phyloP scores from a whole-genome alignment of 2,797 vertebrate species.

The Notamacropus eugenii region DNA sequence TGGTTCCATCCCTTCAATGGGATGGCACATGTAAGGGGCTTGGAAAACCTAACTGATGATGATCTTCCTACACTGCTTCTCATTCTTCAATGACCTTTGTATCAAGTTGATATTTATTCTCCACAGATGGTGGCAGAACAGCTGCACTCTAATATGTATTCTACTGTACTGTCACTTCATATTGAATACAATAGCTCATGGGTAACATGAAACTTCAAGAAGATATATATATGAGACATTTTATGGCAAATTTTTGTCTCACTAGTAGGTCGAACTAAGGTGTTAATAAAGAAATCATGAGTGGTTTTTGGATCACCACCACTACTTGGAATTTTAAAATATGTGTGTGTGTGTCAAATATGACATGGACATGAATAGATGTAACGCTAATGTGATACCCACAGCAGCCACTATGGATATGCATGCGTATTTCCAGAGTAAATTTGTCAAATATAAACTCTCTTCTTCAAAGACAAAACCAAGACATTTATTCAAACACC shows the following conservation, averaged over 20 bases:
- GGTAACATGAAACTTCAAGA: not conserved
- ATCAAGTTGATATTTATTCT: not conserved
- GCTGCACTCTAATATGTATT: not conserved
- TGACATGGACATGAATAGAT: conserved; percentile 10
- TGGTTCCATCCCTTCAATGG: not conserved
- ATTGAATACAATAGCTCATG: not conserved
- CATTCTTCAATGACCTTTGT: not conserved
- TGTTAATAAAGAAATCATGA: not conserved
- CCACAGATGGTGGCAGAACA: not conserved
- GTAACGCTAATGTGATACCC: no score
- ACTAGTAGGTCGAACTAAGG: not conserved
- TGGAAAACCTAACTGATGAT: not conserved
- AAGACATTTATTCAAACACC: no score
- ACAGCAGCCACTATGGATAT: no score
- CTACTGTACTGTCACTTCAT: not conserved
- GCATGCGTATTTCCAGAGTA: no score
- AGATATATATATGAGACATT: not conserved
- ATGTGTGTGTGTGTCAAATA: conserved; percentile 2
- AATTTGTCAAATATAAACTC: no score
- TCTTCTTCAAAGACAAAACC: no score
- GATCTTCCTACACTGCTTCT: not conserved
- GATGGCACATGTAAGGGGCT: not conserved
- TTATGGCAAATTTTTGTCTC: not conserved
- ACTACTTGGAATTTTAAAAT: not conserved
- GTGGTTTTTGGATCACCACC: not conserved